Base-by-base conservation (phyloP, 2,113 vertebrate species). In the Micromys minutus region DNA sequence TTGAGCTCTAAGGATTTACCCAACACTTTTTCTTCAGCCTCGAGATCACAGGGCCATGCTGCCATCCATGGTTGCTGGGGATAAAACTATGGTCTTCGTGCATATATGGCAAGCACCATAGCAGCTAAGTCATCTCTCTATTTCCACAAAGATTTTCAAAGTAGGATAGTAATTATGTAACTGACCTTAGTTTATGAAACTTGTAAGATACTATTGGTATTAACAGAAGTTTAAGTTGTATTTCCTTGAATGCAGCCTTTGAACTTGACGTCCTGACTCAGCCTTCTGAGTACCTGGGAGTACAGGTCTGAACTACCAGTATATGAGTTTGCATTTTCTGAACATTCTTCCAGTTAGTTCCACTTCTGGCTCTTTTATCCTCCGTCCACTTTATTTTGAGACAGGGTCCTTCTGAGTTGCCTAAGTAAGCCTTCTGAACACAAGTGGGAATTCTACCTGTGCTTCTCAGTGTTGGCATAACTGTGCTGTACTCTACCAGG, bases 201-300 rank as follows among this genome's bases (percentile, higher is more conserved):
- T 87, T 94, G 52, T 90, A 72, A 95, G 45, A 75, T 80, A 74
- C 42, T 17, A 61, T 16, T 55, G n/a, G 47, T 93, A 47, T 65
- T 87, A 74, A 55, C 26, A 65, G 75, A 39, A 91, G 7, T 87
- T 61, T 67, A 67, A 67, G 29, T 67, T 67, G 34, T 15, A 15
- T 67, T 95, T 77, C 36, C 31, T 86, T 89, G 39, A 72, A 63
- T 26, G 29, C 15, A 55, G 31, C 36, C 31, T n/a, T 52, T 52
- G 13, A 45, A 47, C 8, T 45, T 75, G 42, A 15, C 52, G 42
- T 52, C 3, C 47, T 79, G 76, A 45, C 76, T 52, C 29, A 34
- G 47, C 76, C 5, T 55, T 29, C 50, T 3, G 29, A 55, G 31
- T 13, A 50, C 8, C 47, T 57, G 17, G 10, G 15, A 22, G 5